Evolutionary conservation across 1,140 invertebrate species (phyloP), one percentile per base, ranked within the genome.

Genomic region (Drosophila mauritiana): DNA sequence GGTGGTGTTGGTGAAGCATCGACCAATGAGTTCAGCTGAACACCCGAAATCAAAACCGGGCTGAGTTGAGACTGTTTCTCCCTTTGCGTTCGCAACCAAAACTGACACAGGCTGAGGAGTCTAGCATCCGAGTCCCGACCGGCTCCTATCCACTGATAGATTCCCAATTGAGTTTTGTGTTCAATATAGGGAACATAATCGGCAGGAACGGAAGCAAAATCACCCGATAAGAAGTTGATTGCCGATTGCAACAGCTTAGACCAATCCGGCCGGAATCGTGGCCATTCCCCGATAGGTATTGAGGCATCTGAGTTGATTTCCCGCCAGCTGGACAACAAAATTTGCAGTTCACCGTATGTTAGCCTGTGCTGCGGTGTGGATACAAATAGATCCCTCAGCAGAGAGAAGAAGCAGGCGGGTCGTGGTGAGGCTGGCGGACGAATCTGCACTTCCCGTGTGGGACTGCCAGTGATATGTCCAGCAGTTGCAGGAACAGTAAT

Each of bases 81-180:
- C 4, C 94, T 94, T 73, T 94, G 93, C 55, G 94, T 94, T 46
- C 95, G 93, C 59, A 97, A 78, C 97, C 97, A 98, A 69, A 95
- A 94, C 51, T 95, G 94, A 88, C 96, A 98, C 17, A 98, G 92
- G 6, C 95, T 93, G 4, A 94, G 92, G 3, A 99, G 92, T 36
- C 97, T 94, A 11, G 95, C 94, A 93, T 99, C 98, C 1, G 96
- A 96, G 91, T 99, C 98, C 31, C 98, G 94, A 0, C 98, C 97
- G n/a, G 97, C 97, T 1, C 97, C 98, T 57, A 98, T 99, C 98
- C 98, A 99, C 77, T 98, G 97, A 93, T 98, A 99, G 58, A 95
- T 94, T 89, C 95, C 92, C 62, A 94, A 72, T 91, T 89, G 43
- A 48, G 94, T 95, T 92, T 98, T 98, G 91, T 97, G 98, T 92